phyloP scores from a whole-genome alignment of 30 jellyfish, hydroid and myxozoan species.

The Cassiopea xamachana region DNA sequence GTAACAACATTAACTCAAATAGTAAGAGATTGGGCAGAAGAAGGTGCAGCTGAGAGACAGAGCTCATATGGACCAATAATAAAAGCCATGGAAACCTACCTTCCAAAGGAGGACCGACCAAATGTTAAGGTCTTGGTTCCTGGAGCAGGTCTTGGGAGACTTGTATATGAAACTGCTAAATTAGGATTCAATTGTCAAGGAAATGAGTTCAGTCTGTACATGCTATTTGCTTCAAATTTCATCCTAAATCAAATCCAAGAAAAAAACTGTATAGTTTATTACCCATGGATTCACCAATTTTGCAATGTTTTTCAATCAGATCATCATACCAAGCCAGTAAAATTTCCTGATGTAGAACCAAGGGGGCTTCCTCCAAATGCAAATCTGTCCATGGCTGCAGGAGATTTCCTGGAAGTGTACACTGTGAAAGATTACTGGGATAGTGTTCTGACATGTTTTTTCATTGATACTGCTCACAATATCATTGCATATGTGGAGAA shows the following conservation, averaged over 20 bases:
- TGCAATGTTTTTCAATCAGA: slow-evolving; percentile 67
- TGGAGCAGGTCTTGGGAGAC: slow-evolving; percentile 99
- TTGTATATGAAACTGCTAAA: slow-evolving; percentile 89
- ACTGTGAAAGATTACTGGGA: slow-evolving; percentile 68
- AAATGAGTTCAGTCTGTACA: slow-evolving; percentile 91
- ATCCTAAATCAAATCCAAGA: slow-evolving; percentile 63
- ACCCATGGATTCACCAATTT: slow-evolving; percentile 98
- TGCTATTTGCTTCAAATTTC: slow-evolving; percentile 97
- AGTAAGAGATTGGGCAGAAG: slow-evolving; percentile 97
- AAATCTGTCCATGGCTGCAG: slow-evolving; percentile 96
- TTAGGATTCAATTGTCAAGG: slow-evolving; percentile 94
- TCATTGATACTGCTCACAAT: slow-evolving; percentile 98
- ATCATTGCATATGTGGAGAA: slow-evolving; percentile 89
- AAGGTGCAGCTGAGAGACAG: slow-evolving; percentile 87
- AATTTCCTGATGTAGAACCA: slow-evolving; percentile 93
- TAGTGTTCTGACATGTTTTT: slow-evolving; percentile 89
- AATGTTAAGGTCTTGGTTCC: slow-evolving; percentile 85
- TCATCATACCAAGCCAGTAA: slow-evolving; percentile 80
- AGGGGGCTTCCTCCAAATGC: slow-evolving; percentile 59
- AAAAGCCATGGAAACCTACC: slow-evolving; percentile 70
- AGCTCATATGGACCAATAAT: slow-evolving; percentile 77
- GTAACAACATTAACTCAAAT: slow-evolving; percentile 91
- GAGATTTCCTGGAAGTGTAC: slow-evolving; percentile 96
- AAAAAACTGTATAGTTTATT: slow-evolving; percentile 52
- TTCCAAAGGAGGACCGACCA: slow-evolving; percentile 56